Evolutionary conservation across 2,888 invertebrate genomes (phyloP), one percentile per base, ranked within the genome.

Genomic region (Neoitamus cyanurus): DNA sequence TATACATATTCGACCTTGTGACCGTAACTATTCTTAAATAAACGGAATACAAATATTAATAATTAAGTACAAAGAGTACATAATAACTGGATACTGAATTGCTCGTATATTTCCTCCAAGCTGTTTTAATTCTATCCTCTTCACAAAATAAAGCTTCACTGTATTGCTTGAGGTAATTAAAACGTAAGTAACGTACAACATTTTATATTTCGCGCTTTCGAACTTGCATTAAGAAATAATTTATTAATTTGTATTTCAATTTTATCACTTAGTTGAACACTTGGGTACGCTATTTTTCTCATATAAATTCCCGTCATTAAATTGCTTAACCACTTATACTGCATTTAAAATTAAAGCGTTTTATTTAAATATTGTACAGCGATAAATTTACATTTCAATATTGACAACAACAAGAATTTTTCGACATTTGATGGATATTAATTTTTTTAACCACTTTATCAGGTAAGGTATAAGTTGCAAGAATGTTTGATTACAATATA

Each of bases 241-340:
- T 58, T 20, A 58, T 25, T 58, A 58, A 25, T 58, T 58, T 58
- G 58, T 58, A 58, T 58, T 36, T 37, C 15, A 37, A 37, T 4
- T 34, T 75, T 75, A 37, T 75, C 75, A 37, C 37, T 36, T 75
- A 75, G 25, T 37, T 75, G 75, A 75, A 75, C 75, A 75, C 75
- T 75, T 75, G 34, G 75, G 75, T 75, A 75, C 31, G n/a, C 37
- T 34, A 75, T 37, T 37, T 72, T 31, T 70, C 25, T 30, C 9
- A 70, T 31, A 70, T 30, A 70, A 58, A 58, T 70, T 70, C 70
- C 70, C 70, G 31, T 31, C 31, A 15, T 70, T 15, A 30, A 70
- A 70, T 70, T 70, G 70, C 70, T 70, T 70, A 31, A 70, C 30
- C 31, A 70, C 30, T 31, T 58, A 58, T 58, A 58, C 58, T 58